Percentiles rank a stretch among this genome's conserved stretches.
These are phyloP conservation scores for Hypotaenidia philippensis DNA, from an alignment of 2,797 vertebrate species.

Conservation along the genomic window DNA sequence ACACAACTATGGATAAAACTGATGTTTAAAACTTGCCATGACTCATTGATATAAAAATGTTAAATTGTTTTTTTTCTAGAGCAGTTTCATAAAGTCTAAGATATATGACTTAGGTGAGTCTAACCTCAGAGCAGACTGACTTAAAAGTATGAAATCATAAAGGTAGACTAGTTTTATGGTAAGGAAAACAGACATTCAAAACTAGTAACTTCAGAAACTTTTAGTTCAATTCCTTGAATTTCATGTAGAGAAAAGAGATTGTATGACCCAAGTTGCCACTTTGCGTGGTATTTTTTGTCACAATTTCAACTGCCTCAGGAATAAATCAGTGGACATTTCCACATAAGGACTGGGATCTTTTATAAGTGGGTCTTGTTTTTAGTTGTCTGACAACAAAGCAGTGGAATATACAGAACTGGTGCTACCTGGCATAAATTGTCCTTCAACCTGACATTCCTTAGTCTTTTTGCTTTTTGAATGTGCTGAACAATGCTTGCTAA, in stretches of 20 bases:
- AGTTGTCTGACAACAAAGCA: background rate
- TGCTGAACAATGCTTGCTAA: background rate
- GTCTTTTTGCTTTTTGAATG: background rate
- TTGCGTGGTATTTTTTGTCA: background rate
- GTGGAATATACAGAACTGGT: background rate
- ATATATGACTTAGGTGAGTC: rapidly evolving
- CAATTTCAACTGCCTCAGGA: background rate
- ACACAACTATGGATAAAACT: background rate
- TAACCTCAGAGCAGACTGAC: background rate
- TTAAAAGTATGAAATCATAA: background rate
- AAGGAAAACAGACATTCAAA: background rate
- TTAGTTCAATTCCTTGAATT: background rate
- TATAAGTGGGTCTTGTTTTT: background rate
- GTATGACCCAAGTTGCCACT: background rate
- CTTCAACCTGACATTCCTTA: background rate
- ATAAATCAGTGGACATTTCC: background rate
- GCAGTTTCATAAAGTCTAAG: background rate
- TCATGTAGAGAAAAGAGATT: background rate
- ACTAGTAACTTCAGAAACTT: background rate
- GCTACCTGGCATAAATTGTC: background rate
- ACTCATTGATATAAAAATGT: background rate
- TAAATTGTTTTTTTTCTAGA: background rate
- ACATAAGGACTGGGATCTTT: background rate
- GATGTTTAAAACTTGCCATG: background rate
- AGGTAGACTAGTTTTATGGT: background rate